These are phyloP conservation scores for Leucoma salicis DNA, from an alignment of 2,888 invertebrate genomes.

Conservation along the genomic window DNA sequence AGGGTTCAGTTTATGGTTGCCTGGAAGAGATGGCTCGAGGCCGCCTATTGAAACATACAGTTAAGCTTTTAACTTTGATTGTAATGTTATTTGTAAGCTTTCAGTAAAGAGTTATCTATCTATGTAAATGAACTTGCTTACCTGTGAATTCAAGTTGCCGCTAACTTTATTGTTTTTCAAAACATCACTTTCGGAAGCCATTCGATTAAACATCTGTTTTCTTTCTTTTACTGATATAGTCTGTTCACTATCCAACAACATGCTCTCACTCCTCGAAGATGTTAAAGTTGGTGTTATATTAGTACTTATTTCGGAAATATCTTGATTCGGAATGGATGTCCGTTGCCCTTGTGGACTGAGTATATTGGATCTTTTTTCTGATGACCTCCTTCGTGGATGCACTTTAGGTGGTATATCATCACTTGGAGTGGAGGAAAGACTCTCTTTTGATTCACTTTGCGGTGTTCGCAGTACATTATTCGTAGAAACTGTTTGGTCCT, in stretches of 20 bases:
- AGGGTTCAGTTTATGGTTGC: too few species aligned
- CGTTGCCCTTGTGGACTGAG: conserved; percentile 32
- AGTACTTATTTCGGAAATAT: conserved; percentile 42
- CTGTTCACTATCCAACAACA: conserved; percentile 78
- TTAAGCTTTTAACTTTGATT: too few species aligned
- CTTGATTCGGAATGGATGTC: conserved; percentile 49
- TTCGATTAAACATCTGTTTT: conserved; percentile 94
- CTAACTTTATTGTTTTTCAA: conserved; percentile 72
- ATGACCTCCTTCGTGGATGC: conserved; percentile 58
- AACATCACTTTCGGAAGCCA: conserved; percentile 91
- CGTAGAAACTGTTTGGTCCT: conserved; percentile 35
- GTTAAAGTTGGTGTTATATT: conserved; percentile 41
- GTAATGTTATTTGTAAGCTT: too few species aligned
- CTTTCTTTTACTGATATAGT: conserved; percentile 95
- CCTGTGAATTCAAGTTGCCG: conserved; percentile 80
- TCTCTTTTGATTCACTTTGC: conserved; percentile 49
- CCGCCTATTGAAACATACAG: too few species aligned
- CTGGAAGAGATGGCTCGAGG: too few species aligned
- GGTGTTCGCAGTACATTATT: conserved; percentile 25
- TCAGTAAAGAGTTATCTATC: too few species aligned
- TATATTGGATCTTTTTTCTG: conserved; percentile 53
- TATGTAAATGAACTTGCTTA: conserved; percentile 63
- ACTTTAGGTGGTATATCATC: conserved; percentile 61
- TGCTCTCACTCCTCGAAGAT: conserved; percentile 65
- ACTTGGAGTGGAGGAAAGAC: conserved; percentile 32